A percentile compares a stretch with the other conserved stretches of the same genome.
Evolutionary conservation across 2,113 vertebrate genomes (phyloP).

Genomic region (Platichthys flesus): DNA sequence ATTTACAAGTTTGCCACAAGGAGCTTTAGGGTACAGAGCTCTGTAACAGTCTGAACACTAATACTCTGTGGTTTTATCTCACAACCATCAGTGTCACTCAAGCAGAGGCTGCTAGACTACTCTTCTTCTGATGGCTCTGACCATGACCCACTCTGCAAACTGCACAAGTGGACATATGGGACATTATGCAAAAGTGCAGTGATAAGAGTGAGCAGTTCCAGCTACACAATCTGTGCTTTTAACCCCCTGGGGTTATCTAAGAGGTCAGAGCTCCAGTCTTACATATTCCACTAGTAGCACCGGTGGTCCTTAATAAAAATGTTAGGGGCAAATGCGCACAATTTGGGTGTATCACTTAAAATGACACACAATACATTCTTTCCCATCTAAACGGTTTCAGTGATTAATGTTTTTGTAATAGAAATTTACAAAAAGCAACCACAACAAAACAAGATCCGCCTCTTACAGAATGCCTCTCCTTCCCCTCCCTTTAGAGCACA

Average conservation of each 20-base stretch:
- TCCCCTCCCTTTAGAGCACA: too few species aligned
- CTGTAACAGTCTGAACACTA: neutral
- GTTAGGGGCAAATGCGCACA: too few species aligned
- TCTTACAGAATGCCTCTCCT: too few species aligned
- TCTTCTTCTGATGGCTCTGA: neutral
- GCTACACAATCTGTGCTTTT: slow-evolving; percentile 19
- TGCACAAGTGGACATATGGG: neutral
- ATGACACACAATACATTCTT: too few species aligned
- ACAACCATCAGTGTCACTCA: slow-evolving; percentile 7
- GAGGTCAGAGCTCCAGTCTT: neutral
- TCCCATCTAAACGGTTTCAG: too few species aligned
- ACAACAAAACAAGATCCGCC: too few species aligned
- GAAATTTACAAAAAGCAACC: too few species aligned
- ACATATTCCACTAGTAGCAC: too few species aligned
- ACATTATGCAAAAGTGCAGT: slow-evolving; percentile 14
- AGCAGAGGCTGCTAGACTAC: neutral
- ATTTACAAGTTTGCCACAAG: neutral
- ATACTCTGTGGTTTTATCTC: neutral
- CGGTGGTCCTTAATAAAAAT: too few species aligned
- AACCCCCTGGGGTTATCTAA: slow-evolving; percentile 42
- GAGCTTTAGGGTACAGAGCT: neutral
- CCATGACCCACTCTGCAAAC: slow-evolving; percentile 8
- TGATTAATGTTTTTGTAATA: too few species aligned
- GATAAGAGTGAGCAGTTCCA: slow-evolving; percentile 48
- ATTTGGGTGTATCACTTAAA: too few species aligned